Evolutionary conservation across 2,888 invertebrate species (phyloP).

Genomic region (Helicoverpa assulta): DNA sequence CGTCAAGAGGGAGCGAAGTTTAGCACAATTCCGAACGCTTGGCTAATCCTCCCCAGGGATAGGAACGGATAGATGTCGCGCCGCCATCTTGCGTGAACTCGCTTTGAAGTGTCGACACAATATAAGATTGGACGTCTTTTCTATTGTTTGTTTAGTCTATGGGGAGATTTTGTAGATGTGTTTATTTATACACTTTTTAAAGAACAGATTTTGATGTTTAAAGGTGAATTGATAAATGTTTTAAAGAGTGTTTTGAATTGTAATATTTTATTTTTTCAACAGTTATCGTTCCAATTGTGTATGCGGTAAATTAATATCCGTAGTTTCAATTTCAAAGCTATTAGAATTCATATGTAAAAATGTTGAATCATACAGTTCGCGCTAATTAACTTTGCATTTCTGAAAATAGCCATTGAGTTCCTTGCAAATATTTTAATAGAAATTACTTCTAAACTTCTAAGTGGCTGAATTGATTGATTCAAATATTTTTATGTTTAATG

Average conservation of each 20-base stretch:
- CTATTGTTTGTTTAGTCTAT: slow-evolving; percentile 48
- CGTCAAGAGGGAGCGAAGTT: slow-evolving; percentile 12
- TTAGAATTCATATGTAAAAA: no score
- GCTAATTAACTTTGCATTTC: no score
- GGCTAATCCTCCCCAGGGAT: slow-evolving; percentile 41
- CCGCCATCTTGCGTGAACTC: slow-evolving; percentile 33
- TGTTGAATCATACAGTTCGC: no score
- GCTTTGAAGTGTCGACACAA: slow-evolving; percentile 31
- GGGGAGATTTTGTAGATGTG: slow-evolving; percentile 27
- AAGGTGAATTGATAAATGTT: not conserved
- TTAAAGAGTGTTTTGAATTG: not conserved
- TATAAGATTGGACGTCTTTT: slow-evolving; percentile 39
- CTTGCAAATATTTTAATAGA: no score
- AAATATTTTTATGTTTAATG: no score
- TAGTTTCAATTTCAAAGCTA: no score
- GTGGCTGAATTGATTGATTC: no score
- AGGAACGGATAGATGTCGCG: slow-evolving; percentile 39
- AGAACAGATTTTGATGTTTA: not conserved
- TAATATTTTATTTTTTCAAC: no score
- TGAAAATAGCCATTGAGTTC: no score
- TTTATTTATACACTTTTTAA: slow-evolving; percentile 22
- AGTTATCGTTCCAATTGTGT: no score
- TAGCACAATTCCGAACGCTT: slow-evolving; percentile 44
- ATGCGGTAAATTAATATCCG: no score
- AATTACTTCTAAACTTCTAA: no score